Base-by-base conservation (phyloP, 2,113 vertebrate species). In the Synchiropus splendidus region DNA sequence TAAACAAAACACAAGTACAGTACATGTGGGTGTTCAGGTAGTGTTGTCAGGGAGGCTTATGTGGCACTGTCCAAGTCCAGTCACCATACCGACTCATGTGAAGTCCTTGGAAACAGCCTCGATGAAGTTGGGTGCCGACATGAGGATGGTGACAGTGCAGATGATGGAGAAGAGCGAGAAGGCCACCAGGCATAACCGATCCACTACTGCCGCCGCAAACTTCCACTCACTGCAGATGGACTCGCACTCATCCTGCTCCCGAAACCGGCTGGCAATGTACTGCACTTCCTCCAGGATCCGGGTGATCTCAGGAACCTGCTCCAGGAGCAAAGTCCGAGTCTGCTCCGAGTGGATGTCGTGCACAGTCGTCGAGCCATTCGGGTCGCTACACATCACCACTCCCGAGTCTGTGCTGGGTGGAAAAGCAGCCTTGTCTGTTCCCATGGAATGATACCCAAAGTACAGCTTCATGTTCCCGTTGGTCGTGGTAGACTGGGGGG, bases 91-190 rank as follows among this genome's bases (percentile, higher is more conserved):
- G 12, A 30, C 31, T 87, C 81, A 92, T 50, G 88, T 84, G 67
- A 91, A 92, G 81, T 94, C 89, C 67, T 94, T 92, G 27, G 88
- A 87, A 61, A 94, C 89, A 1, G 90, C 90, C 72, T 92, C 89
- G 17, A 91, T 84, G 67, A 92, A 92, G 68, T 92, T 92, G 14
- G 89, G 90, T 30, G 91, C 91, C 0, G 91, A 86, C 89, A 92
- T 89, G 42, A 93, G 79, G 61, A 94, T 92, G 48, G 89, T 88
- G 62, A 92, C 88, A 18, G 90, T 94, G 79, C 89, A 91, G 58
- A 91, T 85, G 68, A 92, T 89, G 54, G 90, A 89, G 67, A 92
- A 92, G 41, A 94, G 85, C 0, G 88, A 88, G 67, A 94, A 94
- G 11, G 89, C 86, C 73, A 94, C 87, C 36, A 94, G 81, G 64